A percentile compares a stretch with the other conserved stretches of the same genome.
phyloP scores from a whole-genome alignment of 2,113 vertebrate species.

The Coreoperca whiteheadi region DNA sequence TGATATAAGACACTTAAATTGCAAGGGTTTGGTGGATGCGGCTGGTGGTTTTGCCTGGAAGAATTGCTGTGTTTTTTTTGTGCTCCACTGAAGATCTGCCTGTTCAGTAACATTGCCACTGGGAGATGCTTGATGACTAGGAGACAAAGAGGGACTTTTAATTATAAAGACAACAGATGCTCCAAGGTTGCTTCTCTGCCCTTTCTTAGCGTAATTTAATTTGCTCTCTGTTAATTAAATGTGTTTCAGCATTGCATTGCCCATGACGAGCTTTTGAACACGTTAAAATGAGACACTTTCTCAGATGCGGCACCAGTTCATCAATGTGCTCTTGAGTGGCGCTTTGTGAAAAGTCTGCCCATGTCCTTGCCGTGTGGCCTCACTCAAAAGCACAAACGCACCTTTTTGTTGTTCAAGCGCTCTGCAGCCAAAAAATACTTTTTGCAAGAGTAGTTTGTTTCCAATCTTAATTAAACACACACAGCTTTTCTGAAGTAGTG shows the following conservation, averaged over 20 bases:
- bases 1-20: background rate
- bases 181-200: conserved; percentile 70
- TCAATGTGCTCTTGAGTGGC: background rate
- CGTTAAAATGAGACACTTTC: conserved; percentile 27
- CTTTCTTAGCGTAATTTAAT: conserved; percentile 76
- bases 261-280: conserved; percentile 42
- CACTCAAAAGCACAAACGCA: conserved; percentile 1
- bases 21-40: background rate
- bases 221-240: conserved; percentile 79
- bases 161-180: conserved; percentile 80
- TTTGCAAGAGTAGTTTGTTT: conserved; percentile 22
- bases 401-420: background rate
- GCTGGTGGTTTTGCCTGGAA: conserved; percentile 42
- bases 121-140: conserved; percentile 72
- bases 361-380: conserved; percentile 6
- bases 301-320: conserved; percentile 12
- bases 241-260: conserved; percentile 59
- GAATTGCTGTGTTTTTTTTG: conserved; percentile 42
- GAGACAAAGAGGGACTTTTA: conserved; percentile 77
- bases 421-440: conserved; percentile 13
- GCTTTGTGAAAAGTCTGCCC: conserved; percentile 14
- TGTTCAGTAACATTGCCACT: conserved; percentile 56
- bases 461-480: conserved; percentile 42
- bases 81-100: conserved; percentile 66
- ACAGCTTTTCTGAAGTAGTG: conserved; percentile 28